Percentiles rank a stretch among this genome's conserved stretches.
Evolutionary conservation across 1,140 invertebrate genomes (phyloP).

Genomic region (Heliconius nattereri): DNA sequence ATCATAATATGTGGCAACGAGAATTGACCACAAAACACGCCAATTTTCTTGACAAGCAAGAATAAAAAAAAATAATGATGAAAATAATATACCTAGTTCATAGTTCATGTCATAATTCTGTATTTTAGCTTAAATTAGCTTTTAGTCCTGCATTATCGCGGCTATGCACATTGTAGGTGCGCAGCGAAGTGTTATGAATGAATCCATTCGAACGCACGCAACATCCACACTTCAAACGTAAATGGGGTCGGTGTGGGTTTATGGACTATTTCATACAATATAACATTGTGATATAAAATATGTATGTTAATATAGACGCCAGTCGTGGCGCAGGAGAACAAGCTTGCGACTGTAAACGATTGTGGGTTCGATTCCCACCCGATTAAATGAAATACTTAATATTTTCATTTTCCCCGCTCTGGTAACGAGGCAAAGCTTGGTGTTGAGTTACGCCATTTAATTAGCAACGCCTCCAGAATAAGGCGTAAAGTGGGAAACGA

Average conservation of each 20-base stretch:
- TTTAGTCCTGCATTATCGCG: not conserved
- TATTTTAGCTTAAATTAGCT: not conserved
- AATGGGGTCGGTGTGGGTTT: not conserved
- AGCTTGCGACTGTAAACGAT: too few species aligned
- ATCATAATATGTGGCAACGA: not conserved
- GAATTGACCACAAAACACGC: constrained; percentile 15
- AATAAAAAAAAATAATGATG: too few species aligned
- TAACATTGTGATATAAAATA: not conserved
- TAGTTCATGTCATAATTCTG: not conserved
- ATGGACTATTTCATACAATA: not conserved
- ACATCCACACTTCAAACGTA: constrained; percentile 17
- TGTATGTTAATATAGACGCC: not conserved
- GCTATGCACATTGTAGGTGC: not conserved
- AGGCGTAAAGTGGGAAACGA: too few species aligned
- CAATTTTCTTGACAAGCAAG: constrained; percentile 9
- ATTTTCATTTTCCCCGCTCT: too few species aligned
- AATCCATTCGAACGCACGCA: constrained; percentile 24
- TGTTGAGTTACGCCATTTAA: too few species aligned
- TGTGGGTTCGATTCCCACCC: too few species aligned
- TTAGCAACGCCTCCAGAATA: too few species aligned
- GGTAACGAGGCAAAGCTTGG: too few species aligned
- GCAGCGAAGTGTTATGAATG: constrained; percentile 31
- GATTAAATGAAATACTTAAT: too few species aligned
- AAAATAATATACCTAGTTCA: not conserved
- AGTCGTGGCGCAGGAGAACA: too few species aligned